phyloP scores from a whole-genome alignment of 2,888 invertebrate genomes.

The Cephus runcator region DNA sequence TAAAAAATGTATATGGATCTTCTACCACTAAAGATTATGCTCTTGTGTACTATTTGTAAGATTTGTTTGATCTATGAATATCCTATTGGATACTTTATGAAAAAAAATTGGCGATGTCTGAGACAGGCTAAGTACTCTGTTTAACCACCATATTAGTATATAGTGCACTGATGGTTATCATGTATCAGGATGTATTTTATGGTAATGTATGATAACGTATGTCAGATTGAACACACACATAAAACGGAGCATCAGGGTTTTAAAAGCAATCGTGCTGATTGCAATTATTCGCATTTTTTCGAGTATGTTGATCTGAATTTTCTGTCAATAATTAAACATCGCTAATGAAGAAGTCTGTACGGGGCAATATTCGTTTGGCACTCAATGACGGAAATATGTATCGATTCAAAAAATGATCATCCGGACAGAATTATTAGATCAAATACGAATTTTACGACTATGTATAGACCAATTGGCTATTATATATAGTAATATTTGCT shows the following conservation, averaged over 20 bases:
- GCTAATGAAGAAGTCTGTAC: not conserved
- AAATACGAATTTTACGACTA: not conserved
- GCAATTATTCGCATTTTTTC: not conserved
- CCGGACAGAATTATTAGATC: not conserved
- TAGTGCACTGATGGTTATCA: not conserved
- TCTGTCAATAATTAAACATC: not conserved
- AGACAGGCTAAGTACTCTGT: not conserved
- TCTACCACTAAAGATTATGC: not conserved
- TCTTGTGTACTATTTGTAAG: not conserved
- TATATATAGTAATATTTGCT: not conserved
- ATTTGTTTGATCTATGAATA: not conserved
- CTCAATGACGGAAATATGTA: not conserved
- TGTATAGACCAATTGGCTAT: not conserved
- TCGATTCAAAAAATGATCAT: not conserved
- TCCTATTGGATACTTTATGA: not conserved
- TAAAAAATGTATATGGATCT: not conserved
- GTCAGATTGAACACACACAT: slow-evolving; percentile 1
- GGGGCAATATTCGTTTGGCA: not conserved
- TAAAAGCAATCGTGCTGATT: not conserved
- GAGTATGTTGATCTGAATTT: not conserved
- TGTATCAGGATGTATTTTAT: not conserved
- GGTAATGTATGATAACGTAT: not conserved
- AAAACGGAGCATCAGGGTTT: not conserved
- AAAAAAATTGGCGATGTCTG: not conserved
- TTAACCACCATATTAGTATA: not conserved